Evolutionary conservation across 2,888 invertebrate species (phyloP).

Genomic region (Sphaerophoria taeniata): DNA sequence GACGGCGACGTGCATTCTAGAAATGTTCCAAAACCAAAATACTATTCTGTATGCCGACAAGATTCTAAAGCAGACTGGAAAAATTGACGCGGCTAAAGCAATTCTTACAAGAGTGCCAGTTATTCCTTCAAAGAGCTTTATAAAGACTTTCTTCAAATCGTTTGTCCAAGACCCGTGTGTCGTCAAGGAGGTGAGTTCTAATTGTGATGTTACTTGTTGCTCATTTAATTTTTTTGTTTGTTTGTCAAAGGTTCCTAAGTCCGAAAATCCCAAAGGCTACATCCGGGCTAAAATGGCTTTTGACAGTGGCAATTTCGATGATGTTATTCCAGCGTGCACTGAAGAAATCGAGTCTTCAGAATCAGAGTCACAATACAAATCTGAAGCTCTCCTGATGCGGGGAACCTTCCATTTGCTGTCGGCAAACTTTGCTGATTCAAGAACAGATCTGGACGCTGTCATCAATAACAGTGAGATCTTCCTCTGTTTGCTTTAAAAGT

Average conservation of each 20-base stretch:
- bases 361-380: slow-evolving; percentile 85
- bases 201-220: background rate
- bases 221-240: slow-evolving; percentile 52
- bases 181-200: slow-evolving; percentile 82
- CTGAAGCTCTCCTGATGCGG: slow-evolving; percentile 90
- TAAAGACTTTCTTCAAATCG: slow-evolving; percentile 93
- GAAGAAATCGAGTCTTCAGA: slow-evolving; percentile 88
- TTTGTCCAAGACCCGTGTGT: slow-evolving; percentile 94
- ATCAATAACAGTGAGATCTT: slow-evolving; percentile 84
- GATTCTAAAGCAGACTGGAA: slow-evolving; percentile 89
- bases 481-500: background rate
- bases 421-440: slow-evolving; percentile 89
- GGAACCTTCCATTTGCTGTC: slow-evolving; percentile 92
- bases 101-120: slow-evolving; percentile 87
- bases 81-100: slow-evolving; percentile 89
- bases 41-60: slow-evolving; percentile 93
- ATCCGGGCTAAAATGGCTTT: slow-evolving; percentile 88
- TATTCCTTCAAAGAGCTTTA: slow-evolving; percentile 93
- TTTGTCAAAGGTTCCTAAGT: slow-evolving; percentile 60
- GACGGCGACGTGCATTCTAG: slow-evolving; percentile 95
- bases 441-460: slow-evolving; percentile 88
- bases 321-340: slow-evolving; percentile 90
- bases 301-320: slow-evolving; percentile 88
- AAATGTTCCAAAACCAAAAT: slow-evolving; percentile 92
- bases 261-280: slow-evolving; percentile 85